Evolutionary conservation across 2,888 invertebrate species (phyloP).

Genomic region (Autographa pulchrina): DNA sequence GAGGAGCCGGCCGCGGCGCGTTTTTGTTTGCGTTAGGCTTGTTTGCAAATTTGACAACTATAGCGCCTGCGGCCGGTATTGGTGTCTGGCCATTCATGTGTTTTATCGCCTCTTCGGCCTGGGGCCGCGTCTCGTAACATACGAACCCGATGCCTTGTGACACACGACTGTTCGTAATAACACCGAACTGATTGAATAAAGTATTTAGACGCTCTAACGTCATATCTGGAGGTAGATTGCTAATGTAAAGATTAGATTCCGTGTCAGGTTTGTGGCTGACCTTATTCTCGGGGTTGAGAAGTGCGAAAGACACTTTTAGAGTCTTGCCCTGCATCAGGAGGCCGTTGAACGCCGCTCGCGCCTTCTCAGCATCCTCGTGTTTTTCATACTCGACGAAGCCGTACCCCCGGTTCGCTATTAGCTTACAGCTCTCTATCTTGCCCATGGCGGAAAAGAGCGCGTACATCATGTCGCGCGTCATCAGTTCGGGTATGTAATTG

Average conservation of each 20-base stretch:
- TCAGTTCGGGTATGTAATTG: conserved; percentile 88
- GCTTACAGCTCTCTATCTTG: conserved; percentile 87
- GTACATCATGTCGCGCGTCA: conserved; percentile 89
- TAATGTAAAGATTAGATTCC: conserved; percentile 87
- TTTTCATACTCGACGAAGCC: conserved; percentile 88
- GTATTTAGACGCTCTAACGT: conserved; percentile 85
- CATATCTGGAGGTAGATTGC: conserved; percentile 88
- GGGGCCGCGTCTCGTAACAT: conserved; percentile 83
- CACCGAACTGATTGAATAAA: conserved; percentile 83
- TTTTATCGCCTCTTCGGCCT: conserved; percentile 86
- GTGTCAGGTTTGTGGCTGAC: conserved; percentile 87
- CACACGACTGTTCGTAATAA: conserved; percentile 86
- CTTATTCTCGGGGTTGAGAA: conserved; percentile 88
- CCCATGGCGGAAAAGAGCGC: conserved; percentile 88
- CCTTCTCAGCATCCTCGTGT: conserved; percentile 89
- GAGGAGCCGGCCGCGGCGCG: conserved; percentile 79
- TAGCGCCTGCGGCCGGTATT: conserved; percentile 82
- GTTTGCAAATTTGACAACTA: conserved; percentile 87
- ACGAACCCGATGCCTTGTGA: conserved; percentile 88
- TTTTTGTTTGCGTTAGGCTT: conserved; percentile 85
- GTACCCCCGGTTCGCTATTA: conserved; percentile 87
- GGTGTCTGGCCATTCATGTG: conserved; percentile 85
- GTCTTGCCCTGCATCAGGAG: conserved; percentile 88
- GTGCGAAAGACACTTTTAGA: conserved; percentile 87
- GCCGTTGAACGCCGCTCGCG: conserved; percentile 87